Evolutionary conservation across 2,113 vertebrate species (phyloP).

Genomic region (Apistogramma diplotaenia): DNA sequence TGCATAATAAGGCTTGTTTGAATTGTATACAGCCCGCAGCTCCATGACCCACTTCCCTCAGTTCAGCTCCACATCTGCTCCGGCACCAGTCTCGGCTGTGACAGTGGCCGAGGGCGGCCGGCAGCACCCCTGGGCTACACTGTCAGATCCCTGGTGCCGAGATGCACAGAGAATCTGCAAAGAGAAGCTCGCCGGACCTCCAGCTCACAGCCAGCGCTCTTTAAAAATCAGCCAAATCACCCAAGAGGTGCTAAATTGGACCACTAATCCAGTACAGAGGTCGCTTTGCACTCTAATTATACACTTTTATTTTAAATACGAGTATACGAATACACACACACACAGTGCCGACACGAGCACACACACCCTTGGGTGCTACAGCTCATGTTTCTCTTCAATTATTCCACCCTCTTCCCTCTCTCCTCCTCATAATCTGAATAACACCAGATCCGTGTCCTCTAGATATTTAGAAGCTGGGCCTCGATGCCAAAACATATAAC

Average conservation of each 20-base stretch:
- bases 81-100: slow-evolving; percentile 52
- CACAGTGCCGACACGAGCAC: slow-evolving; percentile 7
- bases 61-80: slow-evolving; percentile 64
- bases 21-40: slow-evolving; percentile 53
- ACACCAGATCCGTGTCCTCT: slow-evolving; percentile 61
- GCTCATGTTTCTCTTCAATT: slow-evolving; percentile 60
- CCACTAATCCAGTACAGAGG: slow-evolving; percentile 26
- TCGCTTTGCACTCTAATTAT: slow-evolving; percentile 33
- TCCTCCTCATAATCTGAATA: slow-evolving; percentile 48
- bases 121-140: slow-evolving; percentile 46
- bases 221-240: slow-evolving; percentile 32
- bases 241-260: slow-evolving; percentile 55
- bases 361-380: slow-evolving; percentile 39
- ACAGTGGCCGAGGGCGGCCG: slow-evolving; percentile 62
- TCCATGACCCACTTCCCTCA: slow-evolving; percentile 73
- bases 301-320: slow-evolving; percentile 41
- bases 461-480: slow-evolving; percentile 62
- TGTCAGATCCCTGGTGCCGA: slow-evolving; percentile 56
- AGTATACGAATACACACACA: slow-evolving; percentile 1
- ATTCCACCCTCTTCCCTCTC: slow-evolving; percentile 60
- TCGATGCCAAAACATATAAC: slow-evolving; percentile 59
- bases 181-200: slow-evolving; percentile 34
- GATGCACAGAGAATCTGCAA: slow-evolving; percentile 29
- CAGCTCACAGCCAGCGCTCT: slow-evolving; percentile 36
- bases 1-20: slow-evolving; percentile 57